Percentiles rank a stretch among this genome's conserved stretches.
phyloP scores from a whole-genome alignment of 2,797 vertebrate genomes.

The Todus mexicanus region DNA sequence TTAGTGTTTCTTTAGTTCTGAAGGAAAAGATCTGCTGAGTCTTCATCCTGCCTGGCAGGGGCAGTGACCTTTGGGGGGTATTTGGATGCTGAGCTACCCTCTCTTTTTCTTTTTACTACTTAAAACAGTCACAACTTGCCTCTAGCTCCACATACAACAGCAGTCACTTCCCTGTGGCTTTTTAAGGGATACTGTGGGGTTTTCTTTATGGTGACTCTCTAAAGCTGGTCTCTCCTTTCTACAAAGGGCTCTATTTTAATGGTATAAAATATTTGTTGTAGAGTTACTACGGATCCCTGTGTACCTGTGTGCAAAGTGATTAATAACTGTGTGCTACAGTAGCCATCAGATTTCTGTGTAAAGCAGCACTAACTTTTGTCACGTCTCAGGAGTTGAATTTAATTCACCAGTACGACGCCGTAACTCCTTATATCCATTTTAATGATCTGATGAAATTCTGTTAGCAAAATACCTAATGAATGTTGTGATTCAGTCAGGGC shows the following conservation, averaged over 20 bases:
- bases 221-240: not conserved
- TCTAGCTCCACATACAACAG: not conserved
- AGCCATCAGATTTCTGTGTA: not conserved
- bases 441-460: conserved; percentile 22
- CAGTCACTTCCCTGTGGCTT: not conserved
- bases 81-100: not conserved
- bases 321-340: not conserved
- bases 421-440: not conserved
- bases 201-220: not conserved
- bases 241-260: not conserved
- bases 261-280: not conserved
- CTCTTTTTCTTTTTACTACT: not conserved
- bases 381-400: not conserved
- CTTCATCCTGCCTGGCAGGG: not conserved
- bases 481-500: not conserved
- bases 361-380: not conserved
- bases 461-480: conserved; percentile 35
- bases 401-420: not conserved
- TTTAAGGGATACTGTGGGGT: not conserved
- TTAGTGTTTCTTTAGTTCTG: not conserved
- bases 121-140: not conserved
- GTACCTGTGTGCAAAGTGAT: not conserved
- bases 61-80: not conserved
- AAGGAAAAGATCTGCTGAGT: not conserved
- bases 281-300: not conserved